These are phyloP conservation scores for Pitangus sulphuratus DNA, from an alignment of 2,797 vertebrate genomes.

Conservation along the genomic window DNA sequence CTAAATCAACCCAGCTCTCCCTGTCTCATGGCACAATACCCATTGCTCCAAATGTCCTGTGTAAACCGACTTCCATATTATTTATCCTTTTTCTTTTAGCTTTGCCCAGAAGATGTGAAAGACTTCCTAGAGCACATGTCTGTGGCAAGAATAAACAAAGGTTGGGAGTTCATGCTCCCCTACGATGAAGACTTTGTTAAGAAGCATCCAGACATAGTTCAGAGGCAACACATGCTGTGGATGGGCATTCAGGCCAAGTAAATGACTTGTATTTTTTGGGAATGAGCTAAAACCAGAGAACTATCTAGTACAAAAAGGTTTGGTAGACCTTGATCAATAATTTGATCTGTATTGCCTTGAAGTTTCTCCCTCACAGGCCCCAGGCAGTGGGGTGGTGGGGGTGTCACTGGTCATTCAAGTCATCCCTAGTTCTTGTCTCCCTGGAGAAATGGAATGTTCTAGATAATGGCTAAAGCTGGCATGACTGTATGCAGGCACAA, in stretches of 20 bases:
- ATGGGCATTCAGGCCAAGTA: constrained; percentile 98
- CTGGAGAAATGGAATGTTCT: not conserved
- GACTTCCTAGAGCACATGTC: constrained; percentile 98
- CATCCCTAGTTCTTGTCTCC: not conserved
- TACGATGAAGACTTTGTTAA: constrained; percentile 90
- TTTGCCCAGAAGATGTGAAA: constrained; percentile 96
- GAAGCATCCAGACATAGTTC: constrained; percentile 95
- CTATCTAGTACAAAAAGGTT: not conserved
- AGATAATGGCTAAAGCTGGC: not conserved
- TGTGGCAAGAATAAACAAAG: constrained; percentile 88
- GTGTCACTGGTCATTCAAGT: not conserved
- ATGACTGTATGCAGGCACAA: not conserved
- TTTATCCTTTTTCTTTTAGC: constrained; percentile 73
- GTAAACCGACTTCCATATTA: not conserved
- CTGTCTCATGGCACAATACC: not conserved
- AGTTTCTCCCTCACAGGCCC: not conserved
- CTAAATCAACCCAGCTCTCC: not conserved
- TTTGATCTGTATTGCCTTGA: not conserved
- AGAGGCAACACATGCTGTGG: constrained; percentile 98
- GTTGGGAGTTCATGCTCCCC: constrained; percentile 95
- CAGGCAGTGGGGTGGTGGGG: not conserved
- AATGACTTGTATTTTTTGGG: constrained; percentile 30
- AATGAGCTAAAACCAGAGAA: not conserved
- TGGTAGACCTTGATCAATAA: not conserved
- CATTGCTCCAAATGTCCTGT: not conserved